These are phyloP conservation scores for Drosophila helvetica DNA, from an alignment of 2,888 invertebrate species.

Conservation along the genomic window DNA sequence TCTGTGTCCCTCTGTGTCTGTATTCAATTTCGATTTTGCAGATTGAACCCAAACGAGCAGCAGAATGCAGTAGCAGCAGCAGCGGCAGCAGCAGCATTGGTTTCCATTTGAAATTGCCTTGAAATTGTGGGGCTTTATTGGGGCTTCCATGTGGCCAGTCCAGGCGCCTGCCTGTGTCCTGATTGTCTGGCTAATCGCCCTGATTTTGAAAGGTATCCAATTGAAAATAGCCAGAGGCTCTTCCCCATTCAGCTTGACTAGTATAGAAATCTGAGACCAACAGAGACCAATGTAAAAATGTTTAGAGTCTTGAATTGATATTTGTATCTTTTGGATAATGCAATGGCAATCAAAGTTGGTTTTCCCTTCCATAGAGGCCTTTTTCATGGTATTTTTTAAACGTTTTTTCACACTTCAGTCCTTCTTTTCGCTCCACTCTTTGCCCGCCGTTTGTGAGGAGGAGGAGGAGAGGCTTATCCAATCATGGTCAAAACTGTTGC, in stretches of 20 bases:
- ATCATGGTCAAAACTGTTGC: not conserved
- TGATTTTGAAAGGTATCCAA: not conserved
- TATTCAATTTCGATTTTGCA: not conserved
- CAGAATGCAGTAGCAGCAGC: not conserved
- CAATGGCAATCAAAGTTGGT: no score
- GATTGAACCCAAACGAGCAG: not conserved
- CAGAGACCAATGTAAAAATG: no score
- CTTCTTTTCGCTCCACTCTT: no score
- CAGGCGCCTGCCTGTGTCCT: not conserved
- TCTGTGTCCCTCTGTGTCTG: not conserved
- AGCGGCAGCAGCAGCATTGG: not conserved
- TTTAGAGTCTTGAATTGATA: no score
- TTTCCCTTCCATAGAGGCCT: no score
- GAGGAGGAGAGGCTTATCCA: no score
- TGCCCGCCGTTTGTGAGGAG: no score
- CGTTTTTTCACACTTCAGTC: no score
- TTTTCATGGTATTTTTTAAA: no score
- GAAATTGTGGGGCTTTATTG: not conserved
- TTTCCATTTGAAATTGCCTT: not conserved
- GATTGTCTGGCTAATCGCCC: not conserved
- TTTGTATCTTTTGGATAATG: no score
- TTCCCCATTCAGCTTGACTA: no score
- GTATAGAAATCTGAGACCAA: no score
- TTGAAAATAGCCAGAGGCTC: not conserved
- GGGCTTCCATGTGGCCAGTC: not conserved